Evolutionary conservation across 2,113 vertebrate genomes (phyloP).

Genomic region (Lipotes vexillifer): DNA sequence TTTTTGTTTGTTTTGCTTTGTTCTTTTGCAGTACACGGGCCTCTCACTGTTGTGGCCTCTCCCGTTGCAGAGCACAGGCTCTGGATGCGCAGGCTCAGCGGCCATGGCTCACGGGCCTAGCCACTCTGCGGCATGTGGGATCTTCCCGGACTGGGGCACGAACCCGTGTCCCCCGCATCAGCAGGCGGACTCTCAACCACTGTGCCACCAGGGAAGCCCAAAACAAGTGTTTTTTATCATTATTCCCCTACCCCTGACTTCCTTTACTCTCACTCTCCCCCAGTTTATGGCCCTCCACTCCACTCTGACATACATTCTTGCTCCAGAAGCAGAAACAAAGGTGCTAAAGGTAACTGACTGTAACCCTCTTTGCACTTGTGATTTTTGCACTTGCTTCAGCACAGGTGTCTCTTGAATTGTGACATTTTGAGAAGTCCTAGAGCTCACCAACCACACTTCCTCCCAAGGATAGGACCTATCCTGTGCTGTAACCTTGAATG

Average conservation of each 20-base stretch:
- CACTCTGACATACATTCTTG: neutral
- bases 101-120: no score
- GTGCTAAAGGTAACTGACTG: slow-evolving; percentile 35
- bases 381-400: slow-evolving; percentile 68
- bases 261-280: neutral
- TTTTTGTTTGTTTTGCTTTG: neutral
- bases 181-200: no score
- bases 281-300: neutral
- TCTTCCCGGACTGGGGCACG: no score
- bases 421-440: slow-evolving; percentile 70
- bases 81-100: no score
- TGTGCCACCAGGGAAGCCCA: no score
- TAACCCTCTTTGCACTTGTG: slow-evolving; percentile 39
- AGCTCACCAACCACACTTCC: slow-evolving; percentile 49
- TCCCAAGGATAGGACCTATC: neutral
- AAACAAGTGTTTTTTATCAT: neutral
- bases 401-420: slow-evolving; percentile 68
- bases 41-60: no score
- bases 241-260: neutral
- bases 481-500: neutral
- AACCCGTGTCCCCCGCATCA: no score
- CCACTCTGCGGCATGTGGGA: no score
- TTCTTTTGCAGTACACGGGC: no score
- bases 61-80: no score
- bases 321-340: neutral